phyloP scores from a whole-genome alignment of 2,888 invertebrate genomes.

The Amaurobius ferox region DNA sequence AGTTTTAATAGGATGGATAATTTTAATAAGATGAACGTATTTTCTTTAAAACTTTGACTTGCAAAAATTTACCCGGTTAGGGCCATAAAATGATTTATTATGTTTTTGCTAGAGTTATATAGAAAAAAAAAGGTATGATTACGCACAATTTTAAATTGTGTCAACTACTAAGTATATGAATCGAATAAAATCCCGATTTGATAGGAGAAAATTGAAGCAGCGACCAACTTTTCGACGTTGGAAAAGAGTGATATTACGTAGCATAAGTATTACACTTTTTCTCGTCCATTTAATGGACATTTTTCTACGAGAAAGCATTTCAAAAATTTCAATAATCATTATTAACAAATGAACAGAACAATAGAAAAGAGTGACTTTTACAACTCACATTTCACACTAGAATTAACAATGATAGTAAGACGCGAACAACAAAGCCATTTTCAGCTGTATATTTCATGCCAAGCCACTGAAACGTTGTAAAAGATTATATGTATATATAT shows the following conservation, averaged over 20 bases:
- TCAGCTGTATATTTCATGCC: constrained; percentile 70
- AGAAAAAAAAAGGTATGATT: no score
- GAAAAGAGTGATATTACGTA: constrained; percentile 61
- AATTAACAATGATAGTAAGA: constrained; percentile 69
- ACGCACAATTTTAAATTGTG: no score
- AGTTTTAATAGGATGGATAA: no score
- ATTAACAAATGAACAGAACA: constrained; percentile 69
- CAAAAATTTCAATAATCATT: constrained; percentile 48
- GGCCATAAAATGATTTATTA: no score
- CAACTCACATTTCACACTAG: constrained; percentile 64
- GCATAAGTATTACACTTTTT: constrained; percentile 67
- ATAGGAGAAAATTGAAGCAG: no score
- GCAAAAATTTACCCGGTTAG: no score
- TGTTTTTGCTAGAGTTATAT: no score
- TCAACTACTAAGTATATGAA: no score
- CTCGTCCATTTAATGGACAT: constrained; percentile 59
- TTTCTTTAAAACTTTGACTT: no score
- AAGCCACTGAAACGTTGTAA: constrained; percentile 70
- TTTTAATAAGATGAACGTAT: no score
- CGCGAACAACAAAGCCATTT: constrained; percentile 59
- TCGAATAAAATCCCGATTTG: no score
- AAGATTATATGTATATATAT: constrained; percentile 71
- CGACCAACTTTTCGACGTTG: constrained; percentile 20
- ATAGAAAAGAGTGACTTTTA: constrained; percentile 61
- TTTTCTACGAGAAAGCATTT: constrained; percentile 69